Conservation (phyloP, 64 coral and sea anemone genomes). For the Actinia tenebrosa region DNA sequence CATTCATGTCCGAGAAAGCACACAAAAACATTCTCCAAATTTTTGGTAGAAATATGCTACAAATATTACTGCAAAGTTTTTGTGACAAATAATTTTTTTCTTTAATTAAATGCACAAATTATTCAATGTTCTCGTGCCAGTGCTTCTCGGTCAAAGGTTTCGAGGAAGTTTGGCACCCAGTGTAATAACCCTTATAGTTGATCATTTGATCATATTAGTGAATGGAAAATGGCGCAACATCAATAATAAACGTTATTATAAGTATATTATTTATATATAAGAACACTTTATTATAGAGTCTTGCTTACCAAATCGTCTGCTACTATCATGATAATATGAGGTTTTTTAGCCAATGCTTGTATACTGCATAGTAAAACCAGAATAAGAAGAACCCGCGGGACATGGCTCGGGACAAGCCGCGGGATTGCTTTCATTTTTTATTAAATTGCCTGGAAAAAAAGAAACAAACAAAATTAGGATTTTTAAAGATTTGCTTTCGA, state of each 20-base stretch:
- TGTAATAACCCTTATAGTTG: no score
- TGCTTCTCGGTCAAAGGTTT: no score
- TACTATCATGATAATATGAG: conserved; percentile 90
- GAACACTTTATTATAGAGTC: neutral
- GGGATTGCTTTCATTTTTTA: conserved; percentile 6
- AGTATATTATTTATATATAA: no score
- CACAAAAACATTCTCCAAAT: no score
- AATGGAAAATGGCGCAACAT: neutral
- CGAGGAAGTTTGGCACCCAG: no score
- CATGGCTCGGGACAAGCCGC: neutral
- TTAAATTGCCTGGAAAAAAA: neutral
- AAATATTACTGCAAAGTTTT: no score
- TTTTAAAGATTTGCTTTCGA: no score
- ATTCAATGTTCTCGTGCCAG: no score
- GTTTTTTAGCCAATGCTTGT: conserved; percentile 43
- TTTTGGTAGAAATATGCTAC: no score
- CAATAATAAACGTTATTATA: neutral
- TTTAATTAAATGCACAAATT: neutral
- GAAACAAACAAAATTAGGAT: neutral
- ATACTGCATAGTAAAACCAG: neutral
- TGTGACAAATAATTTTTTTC: no score
- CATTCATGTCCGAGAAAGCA: no score
- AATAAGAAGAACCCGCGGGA: conserved; percentile 17
- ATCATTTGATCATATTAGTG: no score
- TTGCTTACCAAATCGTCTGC: conserved; percentile 83